Percentiles rank a stretch among this genome's conserved stretches.
These are phyloP conservation scores for Cynocephalus volans DNA, from an alignment of 2,113 vertebrate species.

Conservation along the genomic window DNA sequence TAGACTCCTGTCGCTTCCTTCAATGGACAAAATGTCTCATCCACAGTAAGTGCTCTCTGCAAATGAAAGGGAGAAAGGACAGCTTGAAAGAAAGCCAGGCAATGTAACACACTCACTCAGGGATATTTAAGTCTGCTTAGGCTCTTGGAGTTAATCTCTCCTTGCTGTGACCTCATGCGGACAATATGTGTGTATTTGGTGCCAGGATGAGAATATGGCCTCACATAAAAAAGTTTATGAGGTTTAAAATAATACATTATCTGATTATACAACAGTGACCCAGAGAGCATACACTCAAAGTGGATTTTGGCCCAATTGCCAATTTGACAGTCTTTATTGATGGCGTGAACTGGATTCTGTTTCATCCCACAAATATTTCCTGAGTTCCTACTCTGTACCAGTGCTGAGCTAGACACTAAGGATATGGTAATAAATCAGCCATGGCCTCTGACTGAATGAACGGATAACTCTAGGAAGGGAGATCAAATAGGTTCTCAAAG, in stretches of 20 bases:
- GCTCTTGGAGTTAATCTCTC: slow-evolving; percentile 37
- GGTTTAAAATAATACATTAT: slow-evolving; percentile 49
- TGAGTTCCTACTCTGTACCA: slow-evolving; percentile 50
- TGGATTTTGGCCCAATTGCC: neutral
- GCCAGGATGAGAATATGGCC: slow-evolving; percentile 28
- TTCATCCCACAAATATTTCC: slow-evolving; percentile 43
- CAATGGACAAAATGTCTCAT: neutral
- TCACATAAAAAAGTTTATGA: slow-evolving; percentile 5
- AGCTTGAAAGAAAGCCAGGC: neutral
- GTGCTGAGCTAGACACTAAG: neutral
- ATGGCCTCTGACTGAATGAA: neutral
- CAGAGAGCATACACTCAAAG: neutral
- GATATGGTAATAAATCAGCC: neutral
- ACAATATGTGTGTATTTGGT: neutral
- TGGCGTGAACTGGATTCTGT: slow-evolving; percentile 32
- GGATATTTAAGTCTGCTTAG: neutral
- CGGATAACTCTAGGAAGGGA: neutral
- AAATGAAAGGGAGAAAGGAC: neutral
- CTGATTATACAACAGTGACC: neutral
- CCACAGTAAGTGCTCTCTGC: neutral
- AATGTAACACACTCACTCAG: neutral
- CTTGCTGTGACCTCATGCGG: slow-evolving; percentile 55
- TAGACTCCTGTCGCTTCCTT: neutral
- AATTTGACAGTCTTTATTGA: neutral
- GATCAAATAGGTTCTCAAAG: neutral